Evolutionary conservation across 2,888 invertebrate species (phyloP), one percentile per base, ranked within the genome.

Genomic region (Apamea monoglypha): DNA sequence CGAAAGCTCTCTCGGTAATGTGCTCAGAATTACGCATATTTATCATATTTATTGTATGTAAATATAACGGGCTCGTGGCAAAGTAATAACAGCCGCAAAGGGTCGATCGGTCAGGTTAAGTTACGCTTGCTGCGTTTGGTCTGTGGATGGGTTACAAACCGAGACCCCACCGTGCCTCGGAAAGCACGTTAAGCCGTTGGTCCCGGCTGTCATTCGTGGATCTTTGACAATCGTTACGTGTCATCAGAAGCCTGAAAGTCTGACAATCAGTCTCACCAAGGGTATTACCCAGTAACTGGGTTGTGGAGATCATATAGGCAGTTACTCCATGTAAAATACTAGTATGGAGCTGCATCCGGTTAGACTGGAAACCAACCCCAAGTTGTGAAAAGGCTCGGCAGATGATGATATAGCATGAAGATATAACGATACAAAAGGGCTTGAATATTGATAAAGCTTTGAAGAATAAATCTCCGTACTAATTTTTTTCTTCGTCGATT

Each of bases 1-100:
- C 81, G 79, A 87, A 85, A 87, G 72, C 89, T 84, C 84, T 82
- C 75, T 53, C 73, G 47, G 66, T 83, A 81, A 86, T 74, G 79
- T 79, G 75, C 74, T 74, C 69, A 84, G 80, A 69, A 82, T 73
- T 83, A 71, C 69, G 10, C n/a, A 53, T 53, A 74, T 82, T 63
- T 64, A 64, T 74, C 76, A 67, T 50, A 50, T 50, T 18, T 5
- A 50, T 18, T 50, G 50, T 50, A 18, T 50, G 16, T 50, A 44
- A 10, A 10, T 44, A 50, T 50, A 56, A 56, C 25, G 25, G 25
- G 56, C 25, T 56, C 12, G 56, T 56, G 10, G 25, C 56, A 3
- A 56, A 56, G 25, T 56, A n/a, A 56, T 56, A 56, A n/a, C 25
- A n/a, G 56, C 56, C 56, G 25, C 25, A 25, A 10, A 3, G 25